Conservation (phyloP, 2,888 invertebrate genomes). For the Minunthozetes semirufus region DNA sequence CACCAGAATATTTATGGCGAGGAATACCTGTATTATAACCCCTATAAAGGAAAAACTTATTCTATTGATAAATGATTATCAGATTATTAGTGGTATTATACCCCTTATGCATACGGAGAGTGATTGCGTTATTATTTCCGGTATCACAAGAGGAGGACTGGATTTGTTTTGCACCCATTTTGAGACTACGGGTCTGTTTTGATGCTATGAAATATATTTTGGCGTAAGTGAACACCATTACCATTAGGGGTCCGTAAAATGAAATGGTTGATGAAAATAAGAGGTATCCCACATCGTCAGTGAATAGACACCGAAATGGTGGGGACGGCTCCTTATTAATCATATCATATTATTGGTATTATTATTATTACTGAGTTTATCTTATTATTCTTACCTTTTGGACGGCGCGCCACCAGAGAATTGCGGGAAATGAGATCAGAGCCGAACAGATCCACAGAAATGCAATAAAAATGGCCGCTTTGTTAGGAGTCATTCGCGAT, state of each 20-base stretch:
- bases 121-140: conserved; percentile 57
- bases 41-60: neutral
- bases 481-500: conserved; percentile 79
- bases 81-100: conserved; percentile 45
- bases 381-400: conserved; percentile 19
- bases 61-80: neutral
- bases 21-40: neutral
- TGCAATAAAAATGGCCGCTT: conserved; percentile 79
- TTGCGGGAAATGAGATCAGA: conserved; percentile 95
- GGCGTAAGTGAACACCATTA: conserved; percentile 98
- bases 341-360: neutral
- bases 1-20: conserved; percentile 11
- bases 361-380: neutral
- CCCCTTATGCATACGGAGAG: conserved; percentile 88
- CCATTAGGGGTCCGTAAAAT: conserved; percentile 89
- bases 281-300: conserved; percentile 89
- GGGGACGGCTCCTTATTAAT: conserved; percentile 1
- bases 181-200: conserved; percentile 79
- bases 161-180: conserved; percentile 71
- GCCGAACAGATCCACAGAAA: conserved; percentile 95
- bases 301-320: conserved; percentile 83
- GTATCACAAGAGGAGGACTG: conserved; percentile 52
- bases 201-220: conserved; percentile 90
- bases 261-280: conserved; percentile 96
- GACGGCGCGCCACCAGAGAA: conserved; percentile 58